Base-by-base conservation (phyloP, 2,797 vertebrate genomes). In the Microtus californicus region DNA sequence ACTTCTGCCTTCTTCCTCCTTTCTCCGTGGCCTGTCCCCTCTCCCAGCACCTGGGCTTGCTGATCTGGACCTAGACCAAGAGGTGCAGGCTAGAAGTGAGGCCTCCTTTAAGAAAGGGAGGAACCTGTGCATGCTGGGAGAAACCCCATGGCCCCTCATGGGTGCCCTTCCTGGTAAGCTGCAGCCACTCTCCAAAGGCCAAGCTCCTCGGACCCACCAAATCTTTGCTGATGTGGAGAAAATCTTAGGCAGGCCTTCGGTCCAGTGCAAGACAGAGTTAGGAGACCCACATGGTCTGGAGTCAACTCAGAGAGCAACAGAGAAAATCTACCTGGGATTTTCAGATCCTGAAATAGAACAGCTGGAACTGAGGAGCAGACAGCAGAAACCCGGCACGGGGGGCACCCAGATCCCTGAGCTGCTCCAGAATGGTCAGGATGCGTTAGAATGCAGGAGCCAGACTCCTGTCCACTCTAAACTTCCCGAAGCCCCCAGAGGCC, bases 301-400 rank as follows among this genome's bases (percentile, higher is more conserved):
- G 56, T n/a, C 8, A 1, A 17, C 61, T 43, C 91, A 83, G 77
- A 96, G 97, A 69, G 12, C 0, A 0, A 51, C 29, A 92, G 93
- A 94, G 63, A 79, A 96, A 54, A 51, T 93, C 93, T 94, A 4
- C 92, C 40, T 95, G 79, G 82, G 59, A 14, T 97, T 96, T 95
- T 97, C 97, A 54, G 97, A 98, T 92, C 96, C 92, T 0, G 96
- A 96, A 93, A 83, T 93, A 31, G 97, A 97, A 25, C 79, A 96
- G 34, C 87, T 97, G 79, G 97, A 96, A 27, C 63, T 95, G 48
- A 96, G 95, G 86, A 77, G 37, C 27, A 87, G 87, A 56, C 90
- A 74, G 78, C 95, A 93, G 93, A 97, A 94, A 79, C 74, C 65
- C 4, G 19, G 17, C 3, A 0, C 23, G 3, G 71, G 3, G 27